Percentiles rank a stretch among this genome's conserved stretches.
Evolutionary conservation across 1,140 invertebrate species (phyloP).

Genomic region (Eupeodes corollae): DNA sequence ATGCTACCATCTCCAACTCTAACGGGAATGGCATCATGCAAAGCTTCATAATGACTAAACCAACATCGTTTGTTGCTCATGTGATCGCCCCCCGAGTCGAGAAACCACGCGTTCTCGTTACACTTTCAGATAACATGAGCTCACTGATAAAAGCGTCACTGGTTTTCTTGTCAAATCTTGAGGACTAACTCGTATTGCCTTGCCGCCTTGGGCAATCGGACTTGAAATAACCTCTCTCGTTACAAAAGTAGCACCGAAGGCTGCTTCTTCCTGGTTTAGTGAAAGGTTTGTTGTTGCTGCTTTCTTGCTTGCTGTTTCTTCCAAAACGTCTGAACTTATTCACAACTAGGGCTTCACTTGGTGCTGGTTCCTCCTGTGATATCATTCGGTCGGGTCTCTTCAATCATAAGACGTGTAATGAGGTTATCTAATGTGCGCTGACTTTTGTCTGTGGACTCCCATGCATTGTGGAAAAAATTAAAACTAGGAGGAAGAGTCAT

Average conservation of each 20-base stretch:
- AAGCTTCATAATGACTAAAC: not conserved
- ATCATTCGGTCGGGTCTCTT: constrained; percentile 12
- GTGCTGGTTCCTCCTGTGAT: not conserved
- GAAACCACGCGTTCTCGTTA: not conserved
- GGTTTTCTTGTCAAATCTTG: not conserved
- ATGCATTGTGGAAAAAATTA: constrained; percentile 19
- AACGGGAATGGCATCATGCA: not conserved
- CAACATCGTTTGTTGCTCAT: not conserved
- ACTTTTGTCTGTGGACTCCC: constrained; percentile 13
- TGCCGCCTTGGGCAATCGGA: constrained; percentile 3
- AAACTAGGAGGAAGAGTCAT: constrained; percentile 20
- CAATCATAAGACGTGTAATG: constrained; percentile 13
- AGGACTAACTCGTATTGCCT: not conserved
- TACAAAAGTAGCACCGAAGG: constrained; percentile 13
- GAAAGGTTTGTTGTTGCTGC: not conserved
- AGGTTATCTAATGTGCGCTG: constrained; percentile 16
- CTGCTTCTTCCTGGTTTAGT: constrained; percentile 7
- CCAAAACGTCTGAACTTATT: not conserved
- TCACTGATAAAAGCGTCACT: not conserved
- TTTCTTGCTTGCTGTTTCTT: not conserved
- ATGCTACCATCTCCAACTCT: not conserved
- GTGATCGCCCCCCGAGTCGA: constrained; percentile 1
- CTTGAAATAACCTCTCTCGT: constrained; percentile 6
- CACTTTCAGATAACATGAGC: not conserved
- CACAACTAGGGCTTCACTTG: not conserved